Conservation (phyloP, 2,888 invertebrate species). For the Drosophila pseudotakahashii region DNA sequence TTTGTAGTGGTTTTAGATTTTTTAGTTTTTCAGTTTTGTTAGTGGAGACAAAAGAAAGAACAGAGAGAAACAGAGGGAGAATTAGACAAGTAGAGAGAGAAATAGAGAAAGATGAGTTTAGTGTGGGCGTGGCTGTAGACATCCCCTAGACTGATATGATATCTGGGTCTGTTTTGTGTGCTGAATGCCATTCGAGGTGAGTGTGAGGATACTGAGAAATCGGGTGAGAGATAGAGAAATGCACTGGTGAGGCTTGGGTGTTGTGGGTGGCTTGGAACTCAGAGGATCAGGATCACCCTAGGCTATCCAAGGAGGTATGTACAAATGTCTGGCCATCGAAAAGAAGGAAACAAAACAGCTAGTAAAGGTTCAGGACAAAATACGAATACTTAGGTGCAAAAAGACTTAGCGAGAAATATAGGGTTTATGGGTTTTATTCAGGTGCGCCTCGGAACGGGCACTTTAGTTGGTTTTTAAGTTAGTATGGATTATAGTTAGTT, state of each 20-base stretch:
- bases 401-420: slow-evolving; percentile 36
- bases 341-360: slow-evolving; percentile 41
- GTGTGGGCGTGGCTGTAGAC: slow-evolving; percentile 63
- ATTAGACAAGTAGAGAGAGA: slow-evolving; percentile 63
- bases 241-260: slow-evolving; percentile 7
- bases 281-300: slow-evolving; percentile 6
- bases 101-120: slow-evolving; percentile 66
- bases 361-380: slow-evolving; percentile 33
- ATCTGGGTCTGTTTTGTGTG: slow-evolving; percentile 25
- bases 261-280: too few relatives aligned
- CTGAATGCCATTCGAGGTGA: slow-evolving; percentile 35
- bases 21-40: slow-evolving; percentile 38
- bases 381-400: slow-evolving; percentile 42
- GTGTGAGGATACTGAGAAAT: slow-evolving; percentile 1
- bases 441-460: slow-evolving; percentile 15
- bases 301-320: slow-evolving; percentile 51
- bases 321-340: slow-evolving; percentile 70
- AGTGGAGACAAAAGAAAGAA: slow-evolving; percentile 67
- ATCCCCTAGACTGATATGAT: slow-evolving; percentile 1
- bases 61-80: slow-evolving; percentile 58
- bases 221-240: slow-evolving; percentile 4
- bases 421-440: slow-evolving; percentile 14
- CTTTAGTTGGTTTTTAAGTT: slow-evolving; percentile 43
- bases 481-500: slow-evolving; percentile 45
- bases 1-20: slow-evolving; percentile 32